phyloP scores from a whole-genome alignment of 2,888 invertebrate genomes.

The Nephrotoma guestfalica region DNA sequence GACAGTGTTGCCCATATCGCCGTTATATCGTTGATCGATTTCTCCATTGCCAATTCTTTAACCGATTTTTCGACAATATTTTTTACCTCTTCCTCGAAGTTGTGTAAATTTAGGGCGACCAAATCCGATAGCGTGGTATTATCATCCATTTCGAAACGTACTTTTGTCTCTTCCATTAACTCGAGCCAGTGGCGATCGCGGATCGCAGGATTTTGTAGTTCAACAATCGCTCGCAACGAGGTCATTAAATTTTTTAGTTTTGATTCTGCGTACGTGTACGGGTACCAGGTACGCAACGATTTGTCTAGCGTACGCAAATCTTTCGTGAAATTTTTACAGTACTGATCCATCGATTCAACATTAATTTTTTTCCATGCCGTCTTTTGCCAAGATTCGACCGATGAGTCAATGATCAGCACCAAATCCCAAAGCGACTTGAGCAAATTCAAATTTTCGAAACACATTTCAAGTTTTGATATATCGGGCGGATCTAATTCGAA shows the following conservation, averaged over 20 bases:
- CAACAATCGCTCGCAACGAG: constrained; percentile 80
- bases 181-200: constrained; percentile 89
- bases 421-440: constrained; percentile 84
- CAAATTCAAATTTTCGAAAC: constrained; percentile 61
- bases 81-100: constrained; percentile 89
- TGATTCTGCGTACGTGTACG: constrained; percentile 64
- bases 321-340: constrained; percentile 83
- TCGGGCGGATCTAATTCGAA: constrained; percentile 82
- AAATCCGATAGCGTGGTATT: constrained; percentile 78
- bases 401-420: constrained; percentile 61
- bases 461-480: constrained; percentile 56
- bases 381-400: constrained; percentile 83
- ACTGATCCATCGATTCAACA: constrained; percentile 87
- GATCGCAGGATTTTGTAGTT: constrained; percentile 88
- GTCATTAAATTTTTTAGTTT: constrained; percentile 86
- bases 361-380: constrained; percentile 91
- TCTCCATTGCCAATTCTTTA: constrained; percentile 95
- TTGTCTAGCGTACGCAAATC: constrained; percentile 69
- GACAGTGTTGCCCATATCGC: constrained; percentile 69
- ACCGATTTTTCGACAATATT: constrained; percentile 92
- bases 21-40: constrained; percentile 72
- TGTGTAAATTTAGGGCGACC: constrained; percentile 73
- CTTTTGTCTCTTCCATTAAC: constrained; percentile 83
- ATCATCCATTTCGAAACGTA: constrained; percentile 31
- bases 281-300: constrained; percentile 63